A percentile compares a stretch with the other conserved stretches of the same genome.
Conservation (phyloP, 2,888 invertebrate species). For the Patella depressa region DNA sequence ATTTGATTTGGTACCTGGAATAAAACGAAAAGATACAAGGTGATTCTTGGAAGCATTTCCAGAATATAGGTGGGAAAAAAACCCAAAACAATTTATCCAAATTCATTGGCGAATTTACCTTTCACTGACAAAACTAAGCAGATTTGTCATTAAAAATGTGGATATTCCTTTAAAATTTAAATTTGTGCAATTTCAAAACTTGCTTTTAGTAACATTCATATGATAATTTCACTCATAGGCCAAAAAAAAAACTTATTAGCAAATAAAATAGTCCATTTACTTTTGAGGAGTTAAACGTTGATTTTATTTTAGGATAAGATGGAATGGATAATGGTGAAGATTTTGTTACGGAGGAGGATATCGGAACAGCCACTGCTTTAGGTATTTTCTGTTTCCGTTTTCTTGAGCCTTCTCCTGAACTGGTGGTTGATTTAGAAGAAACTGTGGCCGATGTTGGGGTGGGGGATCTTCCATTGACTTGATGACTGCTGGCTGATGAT, state of each 20-base stretch:
- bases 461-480: neutral
- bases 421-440: constrained; percentile 19
- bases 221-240: too few relatives aligned
- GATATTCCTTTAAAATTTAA: too few relatives aligned
- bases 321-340: constrained; percentile 23
- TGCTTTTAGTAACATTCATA: too few relatives aligned
- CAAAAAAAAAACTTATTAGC: too few relatives aligned
- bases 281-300: neutral
- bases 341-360: constrained; percentile 18
- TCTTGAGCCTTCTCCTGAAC: neutral
- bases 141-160: too few relatives aligned
- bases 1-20: constrained; percentile 9
- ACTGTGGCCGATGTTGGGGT: constrained; percentile 14
- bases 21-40: neutral
- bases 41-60: too few relatives aligned
- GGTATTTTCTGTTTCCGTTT: constrained; percentile 20
- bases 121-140: too few relatives aligned
- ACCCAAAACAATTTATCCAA: too few relatives aligned
- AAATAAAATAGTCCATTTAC: too few relatives aligned
- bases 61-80: too few relatives aligned
- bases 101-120: too few relatives aligned
- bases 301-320: neutral
- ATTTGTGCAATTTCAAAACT: too few relatives aligned
- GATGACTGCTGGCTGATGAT: constrained; percentile 11
- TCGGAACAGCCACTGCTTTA: constrained; percentile 12